These are phyloP conservation scores for Alcedo quadribrachys DNA, from an alignment of 2,797 vertebrate species.

Conservation along the genomic window DNA sequence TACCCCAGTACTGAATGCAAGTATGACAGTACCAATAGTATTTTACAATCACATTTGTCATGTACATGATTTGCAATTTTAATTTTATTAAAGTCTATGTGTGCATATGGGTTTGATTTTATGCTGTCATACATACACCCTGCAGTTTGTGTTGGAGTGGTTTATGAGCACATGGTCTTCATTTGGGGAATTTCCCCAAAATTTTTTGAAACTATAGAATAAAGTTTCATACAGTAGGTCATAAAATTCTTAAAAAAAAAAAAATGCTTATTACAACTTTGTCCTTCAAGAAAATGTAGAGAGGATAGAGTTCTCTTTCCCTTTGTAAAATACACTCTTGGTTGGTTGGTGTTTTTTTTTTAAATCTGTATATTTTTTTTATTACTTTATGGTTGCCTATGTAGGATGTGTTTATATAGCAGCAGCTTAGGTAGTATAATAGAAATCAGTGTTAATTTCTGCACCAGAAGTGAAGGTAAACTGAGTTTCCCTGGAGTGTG, in stretches of 20 bases:
- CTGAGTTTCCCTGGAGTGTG: background rate
- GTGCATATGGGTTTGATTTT: conserved; percentile 55
- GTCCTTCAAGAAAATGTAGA: background rate
- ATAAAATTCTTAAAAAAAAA: conserved; percentile 3
- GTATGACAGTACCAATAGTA: background rate
- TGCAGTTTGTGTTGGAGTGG: background rate
- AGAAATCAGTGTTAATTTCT: background rate
- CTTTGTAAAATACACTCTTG: background rate
- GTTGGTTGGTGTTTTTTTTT: too few relatives aligned
- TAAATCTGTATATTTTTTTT: too few relatives aligned
- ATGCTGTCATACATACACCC: background rate
- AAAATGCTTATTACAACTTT: background rate
- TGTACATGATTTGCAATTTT: conserved; percentile 57
- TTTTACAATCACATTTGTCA: conserved; percentile 41
- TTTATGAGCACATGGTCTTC: conserved; percentile 47
- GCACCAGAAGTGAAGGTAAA: background rate
- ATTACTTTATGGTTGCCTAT: background rate
- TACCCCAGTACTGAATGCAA: background rate
- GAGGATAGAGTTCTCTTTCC: background rate
- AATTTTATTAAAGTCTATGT: conserved; percentile 14
- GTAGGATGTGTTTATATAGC: background rate
- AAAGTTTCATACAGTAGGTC: background rate
- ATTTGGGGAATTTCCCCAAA: conserved; percentile 40
- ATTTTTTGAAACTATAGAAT: conserved; percentile 6
- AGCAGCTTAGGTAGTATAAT: background rate